Base-by-base conservation (phyloP, 2,888 invertebrate species). In the Allygus modestus region DNA sequence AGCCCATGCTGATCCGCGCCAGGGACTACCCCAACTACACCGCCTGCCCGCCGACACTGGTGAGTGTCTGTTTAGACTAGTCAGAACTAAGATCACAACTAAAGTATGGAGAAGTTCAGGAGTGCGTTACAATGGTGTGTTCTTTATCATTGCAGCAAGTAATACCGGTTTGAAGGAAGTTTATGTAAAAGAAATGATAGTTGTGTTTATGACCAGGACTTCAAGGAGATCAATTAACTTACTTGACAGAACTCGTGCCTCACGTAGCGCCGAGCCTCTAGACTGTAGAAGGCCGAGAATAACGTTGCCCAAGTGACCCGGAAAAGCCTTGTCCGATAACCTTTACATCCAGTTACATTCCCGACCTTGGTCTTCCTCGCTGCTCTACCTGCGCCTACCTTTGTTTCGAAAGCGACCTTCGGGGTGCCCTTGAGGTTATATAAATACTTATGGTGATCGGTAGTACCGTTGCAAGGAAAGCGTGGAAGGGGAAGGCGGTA, bases 1-100 rank as follows among this genome's bases (percentile, higher is more conserved):
- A 96, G 86, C 95, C 96, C 81, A 96, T 97, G 93, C 93, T 97
- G 88, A 94, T 95, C 88, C 93, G 96, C 88, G 97, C 97, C 86
- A 93, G 97, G 88, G 96, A 96, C 88, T 96, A 96, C 89, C 97
- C 97, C 88, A 95, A 96, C 90, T 97, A 97, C 92, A 96, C 97
- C 89, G 96, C 96, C 91, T 94, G 93, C 90, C 93, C 94, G 87
- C 96, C 97, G 87, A 97, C 97, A 91, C 92, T 97, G 96, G 97
- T 97, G 91, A 96, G 97, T 94, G 89, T 89, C 23, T 41, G 1
- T 12, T 28, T 65, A 23, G 20, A 5, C 58, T 51, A 51, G 9
- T 4, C 9, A 9, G 4, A 37, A 9, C 17, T 51, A 51, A n/a
- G 1, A 58, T 58, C 58, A 9, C 46, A 7, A 37, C 37, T 37